Percentiles rank a stretch among this genome's conserved stretches.
Evolutionary conservation across 2,888 invertebrate species (phyloP).

Genomic region (Cremastobaeus sp.): DNA sequence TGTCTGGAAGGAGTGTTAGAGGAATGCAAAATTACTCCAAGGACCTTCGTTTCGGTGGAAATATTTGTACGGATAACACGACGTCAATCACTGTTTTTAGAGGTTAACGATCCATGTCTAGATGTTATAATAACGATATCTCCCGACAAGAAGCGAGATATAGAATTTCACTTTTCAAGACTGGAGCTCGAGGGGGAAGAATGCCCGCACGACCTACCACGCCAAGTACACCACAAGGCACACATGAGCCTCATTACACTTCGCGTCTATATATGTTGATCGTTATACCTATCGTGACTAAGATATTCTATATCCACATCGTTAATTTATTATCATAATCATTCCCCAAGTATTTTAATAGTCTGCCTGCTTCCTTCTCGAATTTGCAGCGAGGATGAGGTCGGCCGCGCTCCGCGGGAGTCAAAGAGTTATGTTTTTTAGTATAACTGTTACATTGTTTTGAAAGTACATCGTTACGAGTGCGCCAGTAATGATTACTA

Average conservation of each 20-base stretch:
- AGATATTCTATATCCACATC: slow-evolving; percentile 60
- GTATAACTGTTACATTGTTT: too few relatives aligned
- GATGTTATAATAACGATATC: slow-evolving; percentile 71
- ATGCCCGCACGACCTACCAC: slow-evolving; percentile 30
- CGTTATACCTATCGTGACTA: slow-evolving; percentile 57
- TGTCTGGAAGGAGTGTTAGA: not conserved
- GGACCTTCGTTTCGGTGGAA: slow-evolving; percentile 19
- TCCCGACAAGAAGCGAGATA: slow-evolving; percentile 64
- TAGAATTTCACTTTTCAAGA: slow-evolving; percentile 76
- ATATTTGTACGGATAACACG: too few relatives aligned
- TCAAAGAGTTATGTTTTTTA: too few relatives aligned
- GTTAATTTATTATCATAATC: slow-evolving; percentile 59
- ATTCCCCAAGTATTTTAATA: slow-evolving; percentile 17
- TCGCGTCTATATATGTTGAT: slow-evolving; percentile 47
- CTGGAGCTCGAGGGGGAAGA: slow-evolving; percentile 39
- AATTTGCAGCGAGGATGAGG: too few relatives aligned
- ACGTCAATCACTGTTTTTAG: slow-evolving; percentile 54
- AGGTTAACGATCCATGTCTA: slow-evolving; percentile 73
- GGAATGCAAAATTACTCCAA: slow-evolving; percentile 2
- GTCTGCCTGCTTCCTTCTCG: not conserved
- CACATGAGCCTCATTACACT: slow-evolving; percentile 76
- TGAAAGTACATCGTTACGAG: too few relatives aligned
- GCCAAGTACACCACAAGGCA: slow-evolving; percentile 63
- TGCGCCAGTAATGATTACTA: slow-evolving; percentile 22
- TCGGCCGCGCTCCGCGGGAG: too few relatives aligned